Evolutionary conservation across 1,140 invertebrate species (phyloP).

Genomic region (Apis cerana): DNA sequence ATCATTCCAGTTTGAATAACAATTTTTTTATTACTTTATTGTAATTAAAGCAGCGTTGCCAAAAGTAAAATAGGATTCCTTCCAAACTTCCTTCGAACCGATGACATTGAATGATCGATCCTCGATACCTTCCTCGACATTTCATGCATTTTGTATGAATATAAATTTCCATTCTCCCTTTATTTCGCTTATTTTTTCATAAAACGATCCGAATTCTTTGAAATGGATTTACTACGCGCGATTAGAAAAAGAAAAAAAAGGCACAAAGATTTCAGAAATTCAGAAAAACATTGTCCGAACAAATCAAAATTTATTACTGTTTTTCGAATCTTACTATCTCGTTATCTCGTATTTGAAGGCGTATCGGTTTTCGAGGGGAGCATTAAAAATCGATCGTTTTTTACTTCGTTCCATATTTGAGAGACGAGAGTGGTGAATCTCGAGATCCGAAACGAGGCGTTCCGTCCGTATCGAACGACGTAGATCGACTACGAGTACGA

Average conservation of each 20-base stretch:
- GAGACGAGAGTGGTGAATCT: neutral
- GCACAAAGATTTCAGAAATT: no score
- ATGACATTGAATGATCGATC: neutral
- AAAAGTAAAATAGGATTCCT: neutral
- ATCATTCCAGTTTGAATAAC: neutral
- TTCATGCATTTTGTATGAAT: conserved; percentile 10
- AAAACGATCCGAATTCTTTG: neutral
- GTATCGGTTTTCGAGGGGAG: no score
- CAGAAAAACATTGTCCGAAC: no score
- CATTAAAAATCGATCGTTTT: no score
- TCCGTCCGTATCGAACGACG: neutral
- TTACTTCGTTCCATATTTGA: neutral
- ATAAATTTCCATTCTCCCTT: neutral
- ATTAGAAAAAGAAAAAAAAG: neutral
- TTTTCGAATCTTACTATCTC: no score
- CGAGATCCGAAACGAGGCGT: neutral
- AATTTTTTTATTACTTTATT: no score
- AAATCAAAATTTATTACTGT: no score
- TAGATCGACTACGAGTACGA: neutral
- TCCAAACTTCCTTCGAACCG: neutral
- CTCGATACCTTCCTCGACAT: neutral
- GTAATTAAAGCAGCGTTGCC: neutral
- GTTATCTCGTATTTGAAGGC: no score
- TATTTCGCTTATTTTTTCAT: neutral
- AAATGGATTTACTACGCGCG: neutral